These are phyloP conservation scores for Celastrina argiolus DNA, from an alignment of 2,888 invertebrate species.

Conservation along the genomic window DNA sequence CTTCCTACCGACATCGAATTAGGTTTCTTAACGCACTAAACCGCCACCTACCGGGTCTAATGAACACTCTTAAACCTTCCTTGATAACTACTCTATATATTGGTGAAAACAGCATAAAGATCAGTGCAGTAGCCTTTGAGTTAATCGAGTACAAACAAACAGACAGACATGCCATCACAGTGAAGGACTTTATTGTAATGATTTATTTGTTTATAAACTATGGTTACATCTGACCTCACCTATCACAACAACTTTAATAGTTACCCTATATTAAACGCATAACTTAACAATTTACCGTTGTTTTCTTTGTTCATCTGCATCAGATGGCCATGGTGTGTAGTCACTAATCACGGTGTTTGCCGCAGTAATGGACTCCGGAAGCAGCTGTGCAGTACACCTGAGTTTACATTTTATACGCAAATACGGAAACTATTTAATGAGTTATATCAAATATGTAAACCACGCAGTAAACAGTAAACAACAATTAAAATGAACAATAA, in stretches of 20 bases:
- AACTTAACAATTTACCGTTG: not conserved
- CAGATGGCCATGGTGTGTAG: conserved; percentile 27
- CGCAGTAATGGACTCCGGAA: conserved; percentile 34
- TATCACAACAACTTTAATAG: not conserved
- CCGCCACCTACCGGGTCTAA: no score
- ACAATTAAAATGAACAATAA: no score
- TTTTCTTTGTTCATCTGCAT: not conserved
- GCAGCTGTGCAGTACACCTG: conserved; percentile 33
- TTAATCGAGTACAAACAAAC: no score
- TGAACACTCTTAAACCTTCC: no score
- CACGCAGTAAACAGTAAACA: no score
- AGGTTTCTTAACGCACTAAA: no score
- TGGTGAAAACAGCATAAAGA: no score
- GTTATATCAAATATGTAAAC: not conserved
- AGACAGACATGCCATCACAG: no score
- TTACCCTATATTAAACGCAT: not conserved
- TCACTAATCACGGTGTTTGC: conserved; percentile 35
- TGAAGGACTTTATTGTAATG: no score
- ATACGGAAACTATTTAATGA: conserved; percentile 11
- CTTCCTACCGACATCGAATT: no score
- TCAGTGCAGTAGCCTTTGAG: no score
- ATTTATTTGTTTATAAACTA: not conserved
- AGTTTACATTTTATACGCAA: conserved; percentile 3
- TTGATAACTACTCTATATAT: no score
- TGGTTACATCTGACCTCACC: not conserved